These are phyloP conservation scores for Epinephelus moara DNA, from an alignment of 2,113 vertebrate species.

Conservation along the genomic window DNA sequence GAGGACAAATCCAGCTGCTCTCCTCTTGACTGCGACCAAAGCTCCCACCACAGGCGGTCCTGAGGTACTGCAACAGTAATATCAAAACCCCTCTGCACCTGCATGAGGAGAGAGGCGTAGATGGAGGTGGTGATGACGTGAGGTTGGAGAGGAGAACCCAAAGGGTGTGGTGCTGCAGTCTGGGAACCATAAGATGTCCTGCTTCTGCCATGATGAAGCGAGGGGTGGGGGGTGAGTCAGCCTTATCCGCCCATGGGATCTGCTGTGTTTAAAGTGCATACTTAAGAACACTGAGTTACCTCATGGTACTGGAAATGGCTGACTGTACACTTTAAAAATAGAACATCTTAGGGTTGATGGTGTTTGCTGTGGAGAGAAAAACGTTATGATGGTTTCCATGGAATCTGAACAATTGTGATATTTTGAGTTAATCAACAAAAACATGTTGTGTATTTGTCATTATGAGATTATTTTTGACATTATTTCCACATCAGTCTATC, in stretches of 20 bases:
- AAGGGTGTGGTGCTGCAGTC: constrained; percentile 50
- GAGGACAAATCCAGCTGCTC: constrained; percentile 56
- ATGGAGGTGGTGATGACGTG: background rate
- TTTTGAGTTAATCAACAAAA: background rate
- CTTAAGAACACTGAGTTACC: constrained; percentile 22
- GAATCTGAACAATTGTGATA: background rate
- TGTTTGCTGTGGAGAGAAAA: background rate
- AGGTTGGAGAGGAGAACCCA: constrained; percentile 6
- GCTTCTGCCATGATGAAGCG: background rate
- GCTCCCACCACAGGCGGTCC: constrained; percentile 45
- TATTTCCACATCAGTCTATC: background rate
- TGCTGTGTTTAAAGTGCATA: constrained; percentile 30
- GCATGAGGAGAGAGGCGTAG: background rate
- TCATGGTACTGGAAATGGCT: constrained; percentile 28
- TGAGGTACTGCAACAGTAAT: constrained; percentile 37
- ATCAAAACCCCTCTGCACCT: background rate
- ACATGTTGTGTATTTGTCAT: background rate
- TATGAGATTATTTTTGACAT: background rate
- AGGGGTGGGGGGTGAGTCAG: constrained; percentile 42
- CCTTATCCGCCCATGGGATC: constrained; percentile 22
- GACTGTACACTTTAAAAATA: constrained; percentile 39
- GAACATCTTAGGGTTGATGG: background rate
- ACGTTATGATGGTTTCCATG: background rate
- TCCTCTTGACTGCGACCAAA: constrained; percentile 13
- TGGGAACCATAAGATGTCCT: constrained; percentile 10